These are phyloP conservation scores for Schizothorax lantsangensis DNA, from an alignment of 2,797 vertebrate species.

Conservation along the genomic window DNA sequence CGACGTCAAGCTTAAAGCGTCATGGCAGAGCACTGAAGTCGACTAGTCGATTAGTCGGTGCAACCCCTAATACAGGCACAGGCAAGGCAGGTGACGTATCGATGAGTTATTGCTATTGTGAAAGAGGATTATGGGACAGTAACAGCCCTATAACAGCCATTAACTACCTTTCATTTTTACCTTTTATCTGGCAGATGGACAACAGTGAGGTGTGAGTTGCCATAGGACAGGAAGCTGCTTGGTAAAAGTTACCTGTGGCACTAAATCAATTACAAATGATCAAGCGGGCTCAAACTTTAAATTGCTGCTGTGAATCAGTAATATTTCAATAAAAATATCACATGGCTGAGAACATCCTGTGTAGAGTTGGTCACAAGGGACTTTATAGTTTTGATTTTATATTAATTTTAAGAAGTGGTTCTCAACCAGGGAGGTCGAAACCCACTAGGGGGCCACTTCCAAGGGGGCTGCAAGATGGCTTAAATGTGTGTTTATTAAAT, in stretches of 20 bases:
- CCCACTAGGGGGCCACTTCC: not conserved
- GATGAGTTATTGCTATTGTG: not conserved
- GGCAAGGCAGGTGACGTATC: not conserved
- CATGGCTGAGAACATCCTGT: not conserved
- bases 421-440: not conserved
- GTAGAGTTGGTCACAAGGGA: not conserved
- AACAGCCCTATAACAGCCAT: not conserved
- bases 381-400: not conserved
- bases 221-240: not conserved
- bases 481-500: not conserved
- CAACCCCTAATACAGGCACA: not conserved
- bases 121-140: slow-evolving; percentile 43
- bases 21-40: too few species aligned
- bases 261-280: not conserved
- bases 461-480: not conserved
- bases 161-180: not conserved
- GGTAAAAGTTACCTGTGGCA: not conserved
- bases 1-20: too few species aligned
- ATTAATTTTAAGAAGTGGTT: not conserved
- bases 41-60: too few species aligned
- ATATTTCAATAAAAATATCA: not conserved
- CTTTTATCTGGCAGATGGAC: not conserved
- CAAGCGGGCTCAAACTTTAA: not conserved
- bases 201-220: not conserved
- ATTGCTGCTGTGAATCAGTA: not conserved